phyloP scores from a whole-genome alignment of 53 echinoderm and acorn worm species.

The Henricia sp. region DNA sequence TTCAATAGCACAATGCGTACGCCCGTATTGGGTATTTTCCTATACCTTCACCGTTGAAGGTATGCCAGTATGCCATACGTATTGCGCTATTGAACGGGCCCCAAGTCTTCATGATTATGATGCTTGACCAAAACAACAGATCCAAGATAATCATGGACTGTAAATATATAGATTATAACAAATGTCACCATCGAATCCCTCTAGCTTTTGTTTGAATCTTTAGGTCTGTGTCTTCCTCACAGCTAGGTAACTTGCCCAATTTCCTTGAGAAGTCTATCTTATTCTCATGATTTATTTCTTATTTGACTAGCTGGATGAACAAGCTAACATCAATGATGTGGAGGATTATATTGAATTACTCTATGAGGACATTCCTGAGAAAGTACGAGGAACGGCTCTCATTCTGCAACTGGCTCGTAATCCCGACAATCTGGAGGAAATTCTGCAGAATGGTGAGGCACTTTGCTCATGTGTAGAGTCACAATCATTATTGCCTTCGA shows the following conservation, averaged over 20 bases:
- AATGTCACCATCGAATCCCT: not conserved
- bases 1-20: no score
- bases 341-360: slow-evolving; percentile 97
- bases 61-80: no score
- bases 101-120: no score
- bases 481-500: no score
- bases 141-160: no score
- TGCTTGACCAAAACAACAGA: no score
- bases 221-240: not conserved
- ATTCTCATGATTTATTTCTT: not conserved
- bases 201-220: not conserved
- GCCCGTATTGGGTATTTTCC: no score
- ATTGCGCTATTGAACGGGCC: no score
- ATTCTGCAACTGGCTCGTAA: slow-evolving; percentile 94
- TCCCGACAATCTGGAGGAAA: slow-evolving; percentile 97
- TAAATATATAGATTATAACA: no score
- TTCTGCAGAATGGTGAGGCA: slow-evolving; percentile 94
- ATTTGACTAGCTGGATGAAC: slow-evolving; percentile 97
- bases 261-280: not conserved
- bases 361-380: slow-evolving; percentile 99
- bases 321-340: slow-evolving; percentile 95
- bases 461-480: not conserved
- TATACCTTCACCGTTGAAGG: no score
- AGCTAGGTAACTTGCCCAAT: not conserved
- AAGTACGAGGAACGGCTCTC: slow-evolving; percentile 93